These are phyloP conservation scores for Drosophila pseudoobscura DNA, from an alignment of 1,140 invertebrate genomes.

Conservation along the genomic window DNA sequence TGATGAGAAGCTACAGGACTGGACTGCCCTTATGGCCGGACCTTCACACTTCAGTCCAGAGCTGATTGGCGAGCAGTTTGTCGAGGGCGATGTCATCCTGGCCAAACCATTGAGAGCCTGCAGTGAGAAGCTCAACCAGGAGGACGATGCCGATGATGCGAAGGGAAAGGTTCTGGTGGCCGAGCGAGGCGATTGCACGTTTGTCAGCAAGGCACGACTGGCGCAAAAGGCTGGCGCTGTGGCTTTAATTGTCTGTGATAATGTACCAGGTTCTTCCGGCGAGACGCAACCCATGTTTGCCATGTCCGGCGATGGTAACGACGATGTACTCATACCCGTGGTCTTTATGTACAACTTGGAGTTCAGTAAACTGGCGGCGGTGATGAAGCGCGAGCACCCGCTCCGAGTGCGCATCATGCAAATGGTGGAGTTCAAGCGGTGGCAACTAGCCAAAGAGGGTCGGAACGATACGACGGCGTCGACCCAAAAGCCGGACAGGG, in stretches of 20 bases:
- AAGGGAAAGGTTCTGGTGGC: constrained; percentile 92
- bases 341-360: constrained; percentile 96
- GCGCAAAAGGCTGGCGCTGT: constrained; percentile 93
- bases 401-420: constrained; percentile 74
- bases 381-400: constrained; percentile 47
- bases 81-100: constrained; percentile 86
- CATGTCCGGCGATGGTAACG: constrained; percentile 96
- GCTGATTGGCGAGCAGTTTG: constrained; percentile 86
- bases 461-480: constrained; percentile 53
- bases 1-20: constrained; percentile 76
- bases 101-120: constrained; percentile 89
- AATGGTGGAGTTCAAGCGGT: constrained; percentile 81
- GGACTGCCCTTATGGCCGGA: constrained; percentile 87
- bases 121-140: constrained; percentile 38
- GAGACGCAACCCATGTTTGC: constrained; percentile 93
- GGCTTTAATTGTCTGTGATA: constrained; percentile 93
- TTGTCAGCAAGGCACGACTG: constrained; percentile 95
- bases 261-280: constrained; percentile 89
- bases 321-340: constrained; percentile 94
- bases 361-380: constrained; percentile 54
- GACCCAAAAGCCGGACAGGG: constrained; percentile 67
- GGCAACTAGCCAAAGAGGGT: constrained; percentile 74
- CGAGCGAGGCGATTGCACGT: constrained; percentile 96
- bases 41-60: constrained; percentile 96
- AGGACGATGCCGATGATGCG: constrained; percentile 86